Evolutionary conservation across 2,113 vertebrate genomes (phyloP), one percentile per base, ranked within the genome.

Genomic region (Cyprinodon variegatus): DNA sequence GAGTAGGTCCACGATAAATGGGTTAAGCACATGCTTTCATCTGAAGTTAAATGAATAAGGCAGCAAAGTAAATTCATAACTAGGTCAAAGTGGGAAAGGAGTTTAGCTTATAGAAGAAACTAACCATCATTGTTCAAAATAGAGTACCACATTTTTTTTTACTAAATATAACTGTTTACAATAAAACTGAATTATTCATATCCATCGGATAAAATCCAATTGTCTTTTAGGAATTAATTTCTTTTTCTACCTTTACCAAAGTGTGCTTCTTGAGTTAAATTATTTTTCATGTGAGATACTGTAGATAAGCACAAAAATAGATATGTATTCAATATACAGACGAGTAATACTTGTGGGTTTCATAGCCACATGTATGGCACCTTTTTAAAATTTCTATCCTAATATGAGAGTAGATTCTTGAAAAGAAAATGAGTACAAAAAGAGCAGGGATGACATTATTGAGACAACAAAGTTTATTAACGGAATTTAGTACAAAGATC

Each of bases 391-490:
- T 63, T 57, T 82, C 73, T 62, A 79, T 69, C 46, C 61, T 43
- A 38, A 13, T 76, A 36, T 38, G 61, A 60, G 39, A 37, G 69
- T 22, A 63, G 14, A 53, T 59, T 20, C 57, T 64, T 60, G 64
- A 74, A 59, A 66, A 79, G 60, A 70, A 78, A 77, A 90, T 29
- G 29, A 91, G 88, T 89, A 87, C 87, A 79, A 74, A 86, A 79
- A 76, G 74, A 78, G 67, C 70, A 74, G 61, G 38, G n/a, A 61
- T 67, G 29, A 29, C 29, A 29, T 41, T 41, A 41, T 9, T 6
- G 41, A 41, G 90, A 90, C 90, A 91, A 91, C 86, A 69, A 85
- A 53, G 83, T 90, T 93, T 91, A 92, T 93, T 90, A 70, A 85
- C 81, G 64, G 63, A 84, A 90, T 88, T 83, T 76, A 85, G 81